phyloP scores from a whole-genome alignment of 2,888 invertebrate species.

The Agonum fuliginosum region DNA sequence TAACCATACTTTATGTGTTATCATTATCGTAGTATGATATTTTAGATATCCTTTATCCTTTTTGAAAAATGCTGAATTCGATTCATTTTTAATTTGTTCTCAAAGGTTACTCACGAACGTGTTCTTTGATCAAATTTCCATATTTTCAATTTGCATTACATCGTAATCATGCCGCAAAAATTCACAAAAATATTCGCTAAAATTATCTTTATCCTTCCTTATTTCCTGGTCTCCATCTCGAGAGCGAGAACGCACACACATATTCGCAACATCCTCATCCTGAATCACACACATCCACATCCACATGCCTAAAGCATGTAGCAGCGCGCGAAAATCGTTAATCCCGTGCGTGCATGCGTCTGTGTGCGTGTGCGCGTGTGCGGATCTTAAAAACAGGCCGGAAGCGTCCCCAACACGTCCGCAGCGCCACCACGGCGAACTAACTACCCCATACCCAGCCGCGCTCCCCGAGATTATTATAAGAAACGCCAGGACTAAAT shows the following conservation, averaged over 20 bases:
- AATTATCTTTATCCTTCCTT: constrained; percentile 15
- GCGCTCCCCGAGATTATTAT: constrained; percentile 70
- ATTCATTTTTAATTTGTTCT: no score
- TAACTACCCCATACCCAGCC: constrained; percentile 66
- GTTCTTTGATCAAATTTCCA: no score
- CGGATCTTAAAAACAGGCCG: constrained; percentile 57
- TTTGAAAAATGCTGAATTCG: no score
- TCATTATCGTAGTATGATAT: no score
- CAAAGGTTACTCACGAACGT: no score
- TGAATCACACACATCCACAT: no score
- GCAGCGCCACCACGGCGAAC: constrained; percentile 59
- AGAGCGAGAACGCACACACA: neutral
- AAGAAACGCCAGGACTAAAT: constrained; percentile 71
- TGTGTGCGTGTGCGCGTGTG: constrained; percentile 46
- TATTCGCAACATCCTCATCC: neutral
- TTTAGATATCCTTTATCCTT: no score
- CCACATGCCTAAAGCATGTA: constrained; percentile 31
- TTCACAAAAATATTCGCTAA: no score
- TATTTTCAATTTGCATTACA: no score
- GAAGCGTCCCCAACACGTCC: constrained; percentile 57
- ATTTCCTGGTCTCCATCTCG: constrained; percentile 13
- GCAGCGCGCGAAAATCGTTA: constrained; percentile 54
- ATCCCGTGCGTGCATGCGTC: constrained; percentile 46
- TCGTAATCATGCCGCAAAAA: no score
- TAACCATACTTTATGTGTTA: no score